Evolutionary conservation across 2,113 vertebrate genomes (phyloP), one percentile per base, ranked within the genome.

Genomic region (Tyto alba): DNA sequence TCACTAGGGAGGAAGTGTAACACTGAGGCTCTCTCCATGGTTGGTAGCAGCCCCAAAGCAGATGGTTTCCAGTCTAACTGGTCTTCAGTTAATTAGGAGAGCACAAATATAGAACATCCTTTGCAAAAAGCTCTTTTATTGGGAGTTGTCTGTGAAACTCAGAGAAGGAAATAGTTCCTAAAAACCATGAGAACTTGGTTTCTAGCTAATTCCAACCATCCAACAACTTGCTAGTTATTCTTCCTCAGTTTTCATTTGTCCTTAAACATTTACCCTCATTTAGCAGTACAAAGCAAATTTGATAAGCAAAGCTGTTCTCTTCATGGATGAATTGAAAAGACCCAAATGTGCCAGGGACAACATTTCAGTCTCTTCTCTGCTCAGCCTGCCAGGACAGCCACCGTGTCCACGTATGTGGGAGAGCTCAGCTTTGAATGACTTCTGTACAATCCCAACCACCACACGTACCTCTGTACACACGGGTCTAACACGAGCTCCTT

Each of bases 401-500:
- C 55, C 10, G 4, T 0, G 4, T 10, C 64, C 23, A 57, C 16
- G 9, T 38, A 13, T 9, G 19, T 23, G 23, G 32, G 57, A 36
- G 10, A 77, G 29, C 20, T 8, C 50, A 76, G 52, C n/a, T 47
- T 30, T 12, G 30, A 45, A 52, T 38, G 36, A 11, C 9, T 69
- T 55, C 64, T 7, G 25, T 16, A 34, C 14, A 0, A 20, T 11
- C 19, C 59, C 29, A 41, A 12, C 14, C 14, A 59, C 64, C 16
- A 3, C 1, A 22, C 0, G 0, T 21, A 21, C 26, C 21, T 59
- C 71, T 25, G 3, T 26, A n/a, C 5, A 0, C 6, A 25, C 4
- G 12, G 27, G 10, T 22, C 16, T 34, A 68, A 60, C 53, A 20
- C 38, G 34, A 23, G 15, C 16, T 53, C 38, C 53, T 11, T 53